A percentile compares a stretch with the other conserved stretches of the same genome.
Evolutionary conservation across 2,888 invertebrate genomes (phyloP).

Genomic region (Perdita meconis): DNA sequence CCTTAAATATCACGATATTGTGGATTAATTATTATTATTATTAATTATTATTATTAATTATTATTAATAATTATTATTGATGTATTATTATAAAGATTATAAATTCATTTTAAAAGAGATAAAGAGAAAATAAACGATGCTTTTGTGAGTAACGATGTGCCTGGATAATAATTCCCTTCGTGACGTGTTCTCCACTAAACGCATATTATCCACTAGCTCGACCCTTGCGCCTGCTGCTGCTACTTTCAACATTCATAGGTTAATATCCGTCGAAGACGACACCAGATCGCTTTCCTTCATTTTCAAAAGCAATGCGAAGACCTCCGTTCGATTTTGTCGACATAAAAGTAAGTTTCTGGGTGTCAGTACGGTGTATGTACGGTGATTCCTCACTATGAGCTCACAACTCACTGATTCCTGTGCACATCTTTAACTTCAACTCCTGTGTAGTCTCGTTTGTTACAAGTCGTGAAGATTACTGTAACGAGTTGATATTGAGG

Average conservation of each 20-base stretch:
- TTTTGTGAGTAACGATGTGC: conserved; percentile 81
- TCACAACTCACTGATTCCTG: no score
- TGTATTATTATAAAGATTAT: conserved; percentile 83
- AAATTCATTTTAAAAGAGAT: conserved; percentile 82
- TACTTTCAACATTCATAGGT: background rate
- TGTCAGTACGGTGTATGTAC: no score
- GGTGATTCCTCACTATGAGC: no score
- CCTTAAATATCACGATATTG: conserved; percentile 78
- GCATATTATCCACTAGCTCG: conserved; percentile 33
- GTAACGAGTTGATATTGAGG: no score
- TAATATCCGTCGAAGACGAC: conserved; percentile 8
- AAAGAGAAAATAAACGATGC: conserved; percentile 83
- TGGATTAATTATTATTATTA: conserved; percentile 76
- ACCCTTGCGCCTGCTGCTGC: conserved; percentile 35
- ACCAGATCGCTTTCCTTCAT: background rate
- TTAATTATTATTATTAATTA: conserved; percentile 71
- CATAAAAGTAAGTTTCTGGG: conserved; percentile 21
- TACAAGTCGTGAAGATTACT: no score
- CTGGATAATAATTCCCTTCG: conserved; percentile 52
- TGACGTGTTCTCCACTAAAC: conserved; percentile 47
- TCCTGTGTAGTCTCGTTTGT: no score
- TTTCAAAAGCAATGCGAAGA: background rate
- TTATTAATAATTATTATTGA: conserved; percentile 81
- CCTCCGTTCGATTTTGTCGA: background rate
- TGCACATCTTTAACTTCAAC: no score